Base-by-base conservation (phyloP, 1,140 invertebrate species). In the Aphelenchoides fujianensis region DNA sequence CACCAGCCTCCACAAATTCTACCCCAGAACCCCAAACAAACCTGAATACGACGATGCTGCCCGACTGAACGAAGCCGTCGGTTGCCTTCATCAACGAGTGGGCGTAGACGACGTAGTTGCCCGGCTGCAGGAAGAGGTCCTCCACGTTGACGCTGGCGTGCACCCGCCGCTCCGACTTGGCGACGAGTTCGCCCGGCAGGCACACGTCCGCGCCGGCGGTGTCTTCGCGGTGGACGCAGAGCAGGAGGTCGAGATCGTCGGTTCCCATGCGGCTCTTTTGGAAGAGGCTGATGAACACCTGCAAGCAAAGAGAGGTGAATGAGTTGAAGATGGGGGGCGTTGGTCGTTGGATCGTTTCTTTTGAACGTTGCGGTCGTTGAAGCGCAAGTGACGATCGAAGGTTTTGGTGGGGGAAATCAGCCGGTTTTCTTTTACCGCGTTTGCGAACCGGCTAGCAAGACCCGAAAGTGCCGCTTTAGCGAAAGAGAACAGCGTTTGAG, bases 201-300 rank as follows among this genome's bases (percentile, higher is more conserved):
- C 7, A 68, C 61, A 16, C 0, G 35, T 32, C 16, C 23, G 35
- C 35, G n/a, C 5, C 37, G 23, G 35, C 27, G 19, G 30, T 3
- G n/a, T 62, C 76, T 69, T 82, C 73, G 34, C 61, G 35, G 37
- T 83, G 79, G 0, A 83, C 71, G 35, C 78, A 68, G 32, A 83
- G 48, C 61, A 84, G 82, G 52, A 69, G 69, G 27, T 81, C 75
- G 55, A 73, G 62, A 28, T 74, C 76, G 53, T 78, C 0, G n/a
- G 3, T n/a, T n/a, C 27, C 3, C 53, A 16, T 53, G 16, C 16
- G 5, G 66, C 27, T 37, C 36, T 73, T 78, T 88, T 98, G 95
- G 85, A 96, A 97, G 19, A 97, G 88, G 0, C 93, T 94, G 82
- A 97, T 93, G 85, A 97, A 95, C 2, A 95, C 91, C n/a, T n/a